Base-by-base conservation (phyloP, 2,888 invertebrate genomes). In the Papilio demoleus region DNA sequence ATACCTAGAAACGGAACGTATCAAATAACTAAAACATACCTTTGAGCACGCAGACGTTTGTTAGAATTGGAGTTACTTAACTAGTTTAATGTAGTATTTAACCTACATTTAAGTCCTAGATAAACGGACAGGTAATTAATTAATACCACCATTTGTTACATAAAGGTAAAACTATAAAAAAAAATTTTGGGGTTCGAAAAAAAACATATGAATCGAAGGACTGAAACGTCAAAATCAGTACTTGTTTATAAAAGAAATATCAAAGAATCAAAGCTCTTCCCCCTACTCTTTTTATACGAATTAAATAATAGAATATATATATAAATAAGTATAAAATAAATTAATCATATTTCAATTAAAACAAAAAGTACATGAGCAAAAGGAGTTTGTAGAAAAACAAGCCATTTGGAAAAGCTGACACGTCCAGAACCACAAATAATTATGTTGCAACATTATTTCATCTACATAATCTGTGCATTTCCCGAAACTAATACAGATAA, bases 21-120 rank as follows among this genome's bases (percentile, higher is more conserved):
- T 40, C 40, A 38, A 40, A 40, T 60, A 24, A 38, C 60, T 60
- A 40, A 36, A 40, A 60, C 40, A 60, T 40, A 60, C 22, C 60
- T 38, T 60, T 40, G 60, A 40, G 6, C 14, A 36, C 40, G 14
- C 1, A n/a, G 38, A n/a, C 12, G 34, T 36, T 11, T 4, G 34
- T 17, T 19, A 17, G 11, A 58, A 34, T 58, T 12, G 3, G 14
- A 24, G 22, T 4, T 22, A 6, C 12, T 5, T 50, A 14, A 50
- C 50, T 47, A 9, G 11, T 22, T 45, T 9, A 2, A 11, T 47
- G 22, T 22, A 47, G 47, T 22, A 47, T 47, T 47, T 19, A 36
- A 36, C 11, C 36, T n/a, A 40, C n/a, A 40, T n/a, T 40, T 40
- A 40, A 6, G n/a, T n/a, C 17, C 1, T 40, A n/a, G 4, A 40